Conservation (phyloP, 2,113 vertebrate genomes). For the Lucifuga dentata region DNA sequence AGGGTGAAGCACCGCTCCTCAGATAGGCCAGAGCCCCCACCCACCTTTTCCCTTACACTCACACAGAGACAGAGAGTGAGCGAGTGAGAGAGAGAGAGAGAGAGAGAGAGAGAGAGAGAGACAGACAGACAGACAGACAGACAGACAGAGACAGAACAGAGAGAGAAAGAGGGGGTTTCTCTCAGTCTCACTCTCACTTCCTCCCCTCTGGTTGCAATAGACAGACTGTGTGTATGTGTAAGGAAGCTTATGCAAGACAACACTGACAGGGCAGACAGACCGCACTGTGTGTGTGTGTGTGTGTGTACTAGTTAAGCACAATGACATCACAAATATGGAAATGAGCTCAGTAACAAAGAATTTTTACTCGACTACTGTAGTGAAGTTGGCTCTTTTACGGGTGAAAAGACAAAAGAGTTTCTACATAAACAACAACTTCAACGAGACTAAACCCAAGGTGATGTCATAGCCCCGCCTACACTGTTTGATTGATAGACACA, state of each 20-base stretch:
- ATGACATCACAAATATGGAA: too few relatives aligned
- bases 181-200: constrained; percentile 68
- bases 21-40: constrained; percentile 66
- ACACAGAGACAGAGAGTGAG: constrained; percentile 40
- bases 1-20: constrained; percentile 46
- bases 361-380: too few relatives aligned
- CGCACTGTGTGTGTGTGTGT: constrained; percentile 12
- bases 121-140: too few relatives aligned
- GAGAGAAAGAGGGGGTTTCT: constrained; percentile 68
- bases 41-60: constrained; percentile 78
- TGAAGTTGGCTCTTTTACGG: too few relatives aligned
- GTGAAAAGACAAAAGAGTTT: too few relatives aligned
- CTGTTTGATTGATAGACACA: too few relatives aligned
- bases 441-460: too few relatives aligned
- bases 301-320: too few relatives aligned
- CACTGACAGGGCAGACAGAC: constrained; percentile 12
- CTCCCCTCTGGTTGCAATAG: constrained; percentile 41
- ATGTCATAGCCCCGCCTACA: too few relatives aligned
- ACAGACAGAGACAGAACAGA: constrained; percentile 36
- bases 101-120: constrained; percentile 31
- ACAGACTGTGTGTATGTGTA: constrained; percentile 15
- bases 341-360: too few relatives aligned
- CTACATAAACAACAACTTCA: too few relatives aligned
- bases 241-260: constrained; percentile 4
- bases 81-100: too few relatives aligned